These are phyloP conservation scores for Cataglyphis albicans DNA, from an alignment of 2,888 invertebrate genomes.

Conservation along the genomic window DNA sequence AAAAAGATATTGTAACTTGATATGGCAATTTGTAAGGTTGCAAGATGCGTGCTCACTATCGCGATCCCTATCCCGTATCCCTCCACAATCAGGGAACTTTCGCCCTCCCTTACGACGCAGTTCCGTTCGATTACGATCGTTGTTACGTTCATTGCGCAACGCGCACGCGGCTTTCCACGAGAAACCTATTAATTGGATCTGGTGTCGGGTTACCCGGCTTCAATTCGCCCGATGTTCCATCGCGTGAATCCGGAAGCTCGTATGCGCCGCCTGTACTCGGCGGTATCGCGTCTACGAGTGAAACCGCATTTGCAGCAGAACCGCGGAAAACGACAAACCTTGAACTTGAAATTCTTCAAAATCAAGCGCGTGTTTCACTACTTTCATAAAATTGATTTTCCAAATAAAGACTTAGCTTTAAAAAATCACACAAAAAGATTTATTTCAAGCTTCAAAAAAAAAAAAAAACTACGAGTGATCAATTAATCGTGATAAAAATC, in stretches of 20 bases:
- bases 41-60: neutral
- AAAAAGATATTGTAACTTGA: neutral
- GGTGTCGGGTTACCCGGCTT: constrained; percentile 69
- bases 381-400: neutral
- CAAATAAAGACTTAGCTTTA: neutral
- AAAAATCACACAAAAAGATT: neutral
- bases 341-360: neutral
- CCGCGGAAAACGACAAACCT: neutral
- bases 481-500: neutral
- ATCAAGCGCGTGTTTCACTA: neutral
- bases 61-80: neutral
- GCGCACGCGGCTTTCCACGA: constrained; percentile 63
- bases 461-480: neutral
- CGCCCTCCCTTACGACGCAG: constrained; percentile 49
- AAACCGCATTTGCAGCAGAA: neutral
- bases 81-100: constrained; percentile 49
- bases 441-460: neutral
- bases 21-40: neutral
- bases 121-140: constrained; percentile 63
- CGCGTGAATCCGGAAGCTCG: constrained; percentile 56
- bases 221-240: constrained; percentile 55
- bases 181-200: constrained; percentile 74
- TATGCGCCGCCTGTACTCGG: constrained; percentile 46
- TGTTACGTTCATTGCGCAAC: constrained; percentile 63
- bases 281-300: constrained; percentile 23